These are phyloP conservation scores for Sylvia atricapilla DNA, from an alignment of 2,113 vertebrate genomes.

Conservation along the genomic window DNA sequence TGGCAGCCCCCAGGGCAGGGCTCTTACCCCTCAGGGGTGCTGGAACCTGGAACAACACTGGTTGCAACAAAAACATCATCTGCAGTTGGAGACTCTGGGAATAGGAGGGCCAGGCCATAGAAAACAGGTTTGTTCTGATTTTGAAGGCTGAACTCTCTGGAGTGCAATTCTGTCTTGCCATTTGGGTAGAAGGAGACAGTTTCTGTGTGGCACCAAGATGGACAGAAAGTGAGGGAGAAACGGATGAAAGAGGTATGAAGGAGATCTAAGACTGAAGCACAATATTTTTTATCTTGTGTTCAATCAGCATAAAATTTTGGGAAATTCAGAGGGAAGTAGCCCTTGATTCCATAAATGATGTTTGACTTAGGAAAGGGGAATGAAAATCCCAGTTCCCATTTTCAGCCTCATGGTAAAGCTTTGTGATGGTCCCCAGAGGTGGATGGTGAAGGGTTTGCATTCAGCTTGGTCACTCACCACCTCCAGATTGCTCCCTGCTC, in stretches of 20 bases:
- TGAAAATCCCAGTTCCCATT: neutral
- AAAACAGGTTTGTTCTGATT: neutral
- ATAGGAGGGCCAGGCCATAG: neutral
- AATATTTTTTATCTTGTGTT: accelerated
- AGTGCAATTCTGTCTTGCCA: neutral
- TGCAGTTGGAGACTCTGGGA: neutral
- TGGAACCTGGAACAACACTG: neutral
- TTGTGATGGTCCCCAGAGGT: accelerated
- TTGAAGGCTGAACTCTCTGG: neutral
- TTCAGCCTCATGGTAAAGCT: accelerated
- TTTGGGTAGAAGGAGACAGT: neutral
- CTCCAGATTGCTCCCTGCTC: neutral
- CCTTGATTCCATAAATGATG: neutral
- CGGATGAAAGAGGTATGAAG: neutral
- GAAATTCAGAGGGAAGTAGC: neutral
- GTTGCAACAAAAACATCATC: neutral
- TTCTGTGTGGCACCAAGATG: neutral
- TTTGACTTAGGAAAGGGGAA: neutral
- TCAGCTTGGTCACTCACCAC: neutral
- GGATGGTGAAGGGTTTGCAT: accelerated
- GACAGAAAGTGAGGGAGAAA: neutral
- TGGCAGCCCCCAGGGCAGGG: neutral
- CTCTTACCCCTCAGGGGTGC: neutral
- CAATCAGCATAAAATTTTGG: neutral
- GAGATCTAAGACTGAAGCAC: neutral